phyloP scores from a whole-genome alignment of 2,797 vertebrate species.

The Poeciliopsis gracilis region DNA sequence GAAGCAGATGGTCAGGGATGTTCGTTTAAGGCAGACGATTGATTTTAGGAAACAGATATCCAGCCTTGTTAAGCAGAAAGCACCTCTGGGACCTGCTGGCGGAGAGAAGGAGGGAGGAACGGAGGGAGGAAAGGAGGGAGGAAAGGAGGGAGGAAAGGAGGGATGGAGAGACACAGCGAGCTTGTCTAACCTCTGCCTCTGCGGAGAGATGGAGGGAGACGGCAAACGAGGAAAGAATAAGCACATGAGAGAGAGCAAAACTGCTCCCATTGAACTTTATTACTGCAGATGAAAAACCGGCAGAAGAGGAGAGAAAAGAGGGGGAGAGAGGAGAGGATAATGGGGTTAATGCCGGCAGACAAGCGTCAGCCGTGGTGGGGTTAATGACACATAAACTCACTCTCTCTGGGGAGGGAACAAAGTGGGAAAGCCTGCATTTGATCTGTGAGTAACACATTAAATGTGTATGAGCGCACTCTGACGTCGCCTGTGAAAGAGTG shows the following conservation, averaged over 20 bases:
- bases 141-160: neutral
- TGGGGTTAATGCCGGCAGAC: slow-evolving; percentile 73
- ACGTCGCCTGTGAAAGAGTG: slow-evolving; percentile 13
- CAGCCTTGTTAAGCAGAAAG: slow-evolving; percentile 86
- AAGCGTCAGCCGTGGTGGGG: slow-evolving; percentile 63
- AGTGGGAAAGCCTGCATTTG: slow-evolving; percentile 64
- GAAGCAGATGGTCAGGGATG: slow-evolving; percentile 96
- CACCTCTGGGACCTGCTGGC: slow-evolving; percentile 86
- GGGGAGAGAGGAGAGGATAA: slow-evolving; percentile 55
- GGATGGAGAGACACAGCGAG: slow-evolving; percentile 34
- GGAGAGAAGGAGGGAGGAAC: slow-evolving; percentile 1
- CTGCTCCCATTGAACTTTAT: slow-evolving; percentile 64
- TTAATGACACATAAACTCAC: slow-evolving; percentile 66
- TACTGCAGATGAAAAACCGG: slow-evolving; percentile 38
- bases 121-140: neutral
- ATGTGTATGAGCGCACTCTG: slow-evolving; percentile 51
- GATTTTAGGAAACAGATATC: slow-evolving; percentile 94
- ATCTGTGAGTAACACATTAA: slow-evolving; percentile 69
- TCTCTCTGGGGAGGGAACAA: slow-evolving; percentile 63
- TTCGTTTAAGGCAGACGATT: slow-evolving; percentile 91
- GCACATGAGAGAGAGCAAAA: slow-evolving; percentile 58
- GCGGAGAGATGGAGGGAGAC: slow-evolving; percentile 51
- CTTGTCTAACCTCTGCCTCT: slow-evolving; percentile 75
- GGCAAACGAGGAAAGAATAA: slow-evolving; percentile 62
- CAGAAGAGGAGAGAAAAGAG: slow-evolving; percentile 30